These are phyloP conservation scores for Neoseiulus cucumeris DNA, from an alignment of 1,140 invertebrate genomes.

Conservation along the genomic window DNA sequence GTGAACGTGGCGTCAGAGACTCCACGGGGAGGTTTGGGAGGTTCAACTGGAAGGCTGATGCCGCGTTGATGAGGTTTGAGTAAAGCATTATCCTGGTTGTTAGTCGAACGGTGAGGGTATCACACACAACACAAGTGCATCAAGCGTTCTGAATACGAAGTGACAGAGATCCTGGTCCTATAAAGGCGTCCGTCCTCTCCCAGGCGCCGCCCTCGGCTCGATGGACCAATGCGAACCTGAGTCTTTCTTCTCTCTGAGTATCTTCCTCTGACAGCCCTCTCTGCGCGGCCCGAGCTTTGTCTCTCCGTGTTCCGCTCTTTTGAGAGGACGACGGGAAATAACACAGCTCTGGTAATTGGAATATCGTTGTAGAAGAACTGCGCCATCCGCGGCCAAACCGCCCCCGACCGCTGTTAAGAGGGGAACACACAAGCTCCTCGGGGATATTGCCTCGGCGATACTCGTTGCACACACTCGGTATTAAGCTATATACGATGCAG, in stretches of 20 bases:
- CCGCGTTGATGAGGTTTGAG: not conserved
- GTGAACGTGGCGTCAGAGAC: not conserved
- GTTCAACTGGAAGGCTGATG: not conserved
- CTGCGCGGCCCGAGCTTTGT: not conserved
- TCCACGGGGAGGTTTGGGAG: not conserved
- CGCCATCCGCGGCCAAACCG: too few species aligned
- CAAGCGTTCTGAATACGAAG: not conserved
- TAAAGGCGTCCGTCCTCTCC: not conserved
- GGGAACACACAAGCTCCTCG: too few species aligned
- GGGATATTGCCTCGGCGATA: too few species aligned
- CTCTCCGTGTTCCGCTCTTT: not conserved
- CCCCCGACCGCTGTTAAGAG: too few species aligned
- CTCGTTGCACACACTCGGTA: too few species aligned
- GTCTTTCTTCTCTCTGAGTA: not conserved
- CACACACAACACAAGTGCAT: not conserved
- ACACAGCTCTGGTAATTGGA: not conserved
- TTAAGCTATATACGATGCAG: too few species aligned
- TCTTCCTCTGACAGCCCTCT: not conserved
- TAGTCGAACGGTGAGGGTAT: not conserved
- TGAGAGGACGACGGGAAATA: not conserved
- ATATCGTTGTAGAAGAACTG: conserved; percentile 4
- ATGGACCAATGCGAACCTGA: not conserved
- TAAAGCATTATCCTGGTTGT: not conserved
- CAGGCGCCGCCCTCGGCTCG: not conserved
- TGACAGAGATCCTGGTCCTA: not conserved